Conservation (phyloP, 2,113 vertebrate genomes). For the Lates calcarifer region DNA sequence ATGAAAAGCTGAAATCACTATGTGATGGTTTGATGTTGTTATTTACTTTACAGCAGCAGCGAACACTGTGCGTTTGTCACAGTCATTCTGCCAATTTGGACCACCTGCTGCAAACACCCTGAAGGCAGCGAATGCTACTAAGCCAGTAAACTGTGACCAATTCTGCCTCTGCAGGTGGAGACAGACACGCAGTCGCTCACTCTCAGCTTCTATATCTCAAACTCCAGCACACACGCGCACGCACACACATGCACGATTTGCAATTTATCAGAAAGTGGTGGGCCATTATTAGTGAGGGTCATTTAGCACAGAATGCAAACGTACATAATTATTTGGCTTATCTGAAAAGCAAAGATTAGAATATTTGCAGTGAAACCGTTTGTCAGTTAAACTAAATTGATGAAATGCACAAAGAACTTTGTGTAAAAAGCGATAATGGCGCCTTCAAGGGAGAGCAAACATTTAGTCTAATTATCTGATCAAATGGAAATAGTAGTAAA, state of each 20-base stretch:
- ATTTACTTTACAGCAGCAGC: conserved; percentile 71
- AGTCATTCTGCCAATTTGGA: conserved; percentile 75
- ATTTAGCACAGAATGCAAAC: conserved; percentile 46
- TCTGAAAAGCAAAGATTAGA: conserved; percentile 39
- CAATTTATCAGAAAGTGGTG: conserved; percentile 45
- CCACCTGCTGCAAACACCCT: conserved; percentile 80
- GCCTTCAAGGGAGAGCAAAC: conserved; percentile 15
- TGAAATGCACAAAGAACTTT: conserved; percentile 26
- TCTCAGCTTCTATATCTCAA: conserved; percentile 50
- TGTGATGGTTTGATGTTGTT: conserved; percentile 68
- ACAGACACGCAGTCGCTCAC: conserved; percentile 63
- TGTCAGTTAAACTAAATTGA: conserved; percentile 36
- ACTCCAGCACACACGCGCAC: conserved; percentile 35
- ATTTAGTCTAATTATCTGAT: conserved; percentile 19
- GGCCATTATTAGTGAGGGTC: conserved; percentile 3
- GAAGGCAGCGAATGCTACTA: conserved; percentile 68
- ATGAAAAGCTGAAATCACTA: conserved; percentile 19
- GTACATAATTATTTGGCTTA: conserved; percentile 44
- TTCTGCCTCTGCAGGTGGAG: conserved; percentile 78
- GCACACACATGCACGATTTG: conserved; percentile 6
- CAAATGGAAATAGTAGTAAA: neutral
- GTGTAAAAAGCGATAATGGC: conserved; percentile 11
- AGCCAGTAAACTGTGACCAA: conserved; percentile 80
- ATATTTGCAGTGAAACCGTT: conserved; percentile 33
- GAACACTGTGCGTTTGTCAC: conserved; percentile 73